phyloP scores from a whole-genome alignment of 1,140 invertebrate genomes.

The Sinonovacula constricta region DNA sequence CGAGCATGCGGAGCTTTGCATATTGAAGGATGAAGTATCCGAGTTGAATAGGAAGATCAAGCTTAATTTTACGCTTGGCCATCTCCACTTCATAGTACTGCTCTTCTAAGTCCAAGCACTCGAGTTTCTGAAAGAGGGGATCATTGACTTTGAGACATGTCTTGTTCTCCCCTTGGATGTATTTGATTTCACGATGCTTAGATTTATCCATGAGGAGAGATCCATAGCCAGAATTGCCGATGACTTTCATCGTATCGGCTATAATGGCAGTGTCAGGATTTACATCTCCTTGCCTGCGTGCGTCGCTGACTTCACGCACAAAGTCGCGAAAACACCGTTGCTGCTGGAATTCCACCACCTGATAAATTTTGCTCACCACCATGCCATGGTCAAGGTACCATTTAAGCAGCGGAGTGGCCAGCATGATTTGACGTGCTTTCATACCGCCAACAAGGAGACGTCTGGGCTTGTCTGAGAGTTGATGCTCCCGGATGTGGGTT shows the following conservation, averaged over 20 bases:
- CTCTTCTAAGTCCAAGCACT: slow-evolving; percentile 14
- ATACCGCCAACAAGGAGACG: slow-evolving; percentile 11
- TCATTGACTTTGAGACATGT: slow-evolving; percentile 25
- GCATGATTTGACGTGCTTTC: slow-evolving; percentile 47
- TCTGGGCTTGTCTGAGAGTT: slow-evolving; percentile 47
- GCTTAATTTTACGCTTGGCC: slow-evolving; percentile 24
- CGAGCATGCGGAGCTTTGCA: slow-evolving; percentile 55
- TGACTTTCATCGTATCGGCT: background rate
- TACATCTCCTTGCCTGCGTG: background rate
- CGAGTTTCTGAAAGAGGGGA: slow-evolving; percentile 25
- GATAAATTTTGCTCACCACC: slow-evolving; percentile 51
- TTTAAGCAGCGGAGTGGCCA: slow-evolving; percentile 52
- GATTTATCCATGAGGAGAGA: background rate
- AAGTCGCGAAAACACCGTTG: slow-evolving; percentile 21
- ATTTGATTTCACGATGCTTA: background rate
- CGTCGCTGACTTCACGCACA: slow-evolving; percentile 28
- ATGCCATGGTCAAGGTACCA: slow-evolving; percentile 63
- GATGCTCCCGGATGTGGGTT: slow-evolving; percentile 25
- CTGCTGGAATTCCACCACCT: slow-evolving; percentile 56
- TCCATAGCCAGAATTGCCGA: background rate
- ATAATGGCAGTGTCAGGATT: background rate
- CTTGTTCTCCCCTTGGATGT: slow-evolving; percentile 8
- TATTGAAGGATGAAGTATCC: slow-evolving; percentile 54
- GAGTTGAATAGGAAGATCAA: slow-evolving; percentile 52
- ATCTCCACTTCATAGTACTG: slow-evolving; percentile 50